Evolutionary conservation across 2,113 vertebrate genomes (phyloP), one percentile per base, ranked within the genome.

Genomic region (Pygoscelis antarcticus): DNA sequence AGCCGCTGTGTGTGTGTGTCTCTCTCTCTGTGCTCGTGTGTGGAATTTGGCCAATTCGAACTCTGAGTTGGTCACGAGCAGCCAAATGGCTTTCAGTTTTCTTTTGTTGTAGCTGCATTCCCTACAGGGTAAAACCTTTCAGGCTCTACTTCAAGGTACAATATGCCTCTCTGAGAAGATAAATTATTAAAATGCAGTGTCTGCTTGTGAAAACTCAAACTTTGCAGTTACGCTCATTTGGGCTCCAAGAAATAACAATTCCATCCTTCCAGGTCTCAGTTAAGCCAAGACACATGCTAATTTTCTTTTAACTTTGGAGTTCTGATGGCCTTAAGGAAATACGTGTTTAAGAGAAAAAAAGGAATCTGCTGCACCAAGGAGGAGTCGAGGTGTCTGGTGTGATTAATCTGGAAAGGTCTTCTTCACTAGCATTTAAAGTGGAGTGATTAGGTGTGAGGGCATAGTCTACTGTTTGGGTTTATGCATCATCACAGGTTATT

Each of bases 61-160:
- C 90, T 87, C 89, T 21, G 62, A 74, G 66, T 21, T 93, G 82
- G 34, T 96, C 72, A 88, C 85, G 79, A 81, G 86, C 94, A 96
- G 92, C 97, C 82, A 89, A 97, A 95, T 87, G 90, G 95, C 96
- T 97, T 97, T 98, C 96, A 94, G 85, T 89, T 49, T 93, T 96
- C 97, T 98, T 98, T 98, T 98, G 96, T 98, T 98, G 40, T 32
- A 82, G 88, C 92, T 51, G 21, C 51, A 91, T 96, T 98, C 94
- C 89, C 88, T 32, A 85, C 14, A 74, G 95, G 58, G 66, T 92
- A 95, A 95, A 98, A 96, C 66, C 81, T 96, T 95, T 95, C 95
- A 96, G 87, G 81, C 82, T 97, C 66, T 79, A 78, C 90, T 95
- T 97, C 62, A 90, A 97, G 96, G 89, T 95, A 94, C 82, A 80